A percentile compares a stretch with the other conserved stretches of the same genome.
These are phyloP conservation scores for Galleria mellonella DNA, from an alignment of 1,140 invertebrate species.

Conservation along the genomic window DNA sequence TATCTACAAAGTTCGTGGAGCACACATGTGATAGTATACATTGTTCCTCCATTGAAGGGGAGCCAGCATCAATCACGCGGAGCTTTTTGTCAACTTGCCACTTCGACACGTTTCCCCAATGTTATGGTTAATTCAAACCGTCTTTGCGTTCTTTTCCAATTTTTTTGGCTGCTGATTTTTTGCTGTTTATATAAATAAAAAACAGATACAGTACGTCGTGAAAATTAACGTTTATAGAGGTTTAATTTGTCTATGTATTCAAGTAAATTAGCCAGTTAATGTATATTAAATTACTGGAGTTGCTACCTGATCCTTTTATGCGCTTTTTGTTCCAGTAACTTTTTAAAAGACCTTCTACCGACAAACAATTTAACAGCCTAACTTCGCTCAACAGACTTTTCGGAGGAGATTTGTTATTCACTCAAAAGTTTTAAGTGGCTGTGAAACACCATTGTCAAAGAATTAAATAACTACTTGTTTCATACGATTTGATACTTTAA, in stretches of 20 bases:
- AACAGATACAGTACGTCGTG: too few relatives aligned
- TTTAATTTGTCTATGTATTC: too few relatives aligned
- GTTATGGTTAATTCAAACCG: slow-evolving; percentile 28
- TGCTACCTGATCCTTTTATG: slow-evolving; percentile 20
- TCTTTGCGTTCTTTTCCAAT: background rate
- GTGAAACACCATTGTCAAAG: slow-evolving; percentile 63
- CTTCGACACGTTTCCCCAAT: slow-evolving; percentile 26
- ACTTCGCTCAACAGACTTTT: slow-evolving; percentile 63
- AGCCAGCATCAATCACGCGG: slow-evolving; percentile 26
- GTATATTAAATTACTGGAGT: slow-evolving; percentile 8
- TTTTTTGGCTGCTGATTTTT: background rate
- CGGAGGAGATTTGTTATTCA: slow-evolving; percentile 66
- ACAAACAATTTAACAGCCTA: slow-evolving; percentile 66
- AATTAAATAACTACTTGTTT: slow-evolving; percentile 46
- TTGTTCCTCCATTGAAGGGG: background rate
- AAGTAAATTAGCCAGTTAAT: background rate
- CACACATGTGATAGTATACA: too few relatives aligned
- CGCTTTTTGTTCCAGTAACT: slow-evolving; percentile 27
- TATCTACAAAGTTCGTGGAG: too few relatives aligned
- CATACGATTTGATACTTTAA: slow-evolving; percentile 21
- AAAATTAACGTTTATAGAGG: too few relatives aligned
- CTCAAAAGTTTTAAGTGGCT: slow-evolving; percentile 69
- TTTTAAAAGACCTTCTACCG: slow-evolving; percentile 53
- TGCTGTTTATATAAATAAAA: too few relatives aligned
- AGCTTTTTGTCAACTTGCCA: slow-evolving; percentile 31